Percentiles rank a stretch among this genome's conserved stretches.
phyloP scores from a whole-genome alignment of 2,113 vertebrate species.

The Piaya cayana region DNA sequence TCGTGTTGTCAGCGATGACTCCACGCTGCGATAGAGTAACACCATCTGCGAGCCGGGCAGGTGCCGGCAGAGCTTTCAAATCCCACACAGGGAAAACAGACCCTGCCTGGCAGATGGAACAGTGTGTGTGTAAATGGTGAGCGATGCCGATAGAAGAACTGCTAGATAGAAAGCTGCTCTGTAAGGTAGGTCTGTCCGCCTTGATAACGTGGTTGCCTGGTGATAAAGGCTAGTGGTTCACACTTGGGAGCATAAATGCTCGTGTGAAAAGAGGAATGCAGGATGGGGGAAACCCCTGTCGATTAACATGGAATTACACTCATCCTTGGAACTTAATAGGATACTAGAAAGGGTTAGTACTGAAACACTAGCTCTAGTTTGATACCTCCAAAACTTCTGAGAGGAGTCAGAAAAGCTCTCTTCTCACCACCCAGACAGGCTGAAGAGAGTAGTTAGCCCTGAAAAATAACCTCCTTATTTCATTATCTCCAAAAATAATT shows the following conservation, averaged over 20 bases:
- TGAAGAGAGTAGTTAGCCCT: background rate
- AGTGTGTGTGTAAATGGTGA: background rate
- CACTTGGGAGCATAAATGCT: background rate
- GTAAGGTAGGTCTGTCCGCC: background rate
- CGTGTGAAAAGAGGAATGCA: background rate
- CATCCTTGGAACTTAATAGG: background rate
- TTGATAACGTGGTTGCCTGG: background rate
- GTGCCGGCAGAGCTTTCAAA: slow-evolving; percentile 6
- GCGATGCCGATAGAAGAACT: background rate
- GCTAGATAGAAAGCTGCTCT: background rate
- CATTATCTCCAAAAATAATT: background rate
- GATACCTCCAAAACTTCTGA: background rate
- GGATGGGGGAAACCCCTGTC: background rate
- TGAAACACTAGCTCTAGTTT: background rate
- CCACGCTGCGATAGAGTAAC: background rate
- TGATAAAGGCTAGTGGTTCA: slow-evolving; percentile 4
- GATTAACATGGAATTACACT: background rate
- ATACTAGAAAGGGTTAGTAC: background rate
- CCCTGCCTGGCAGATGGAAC: slow-evolving; percentile 26
- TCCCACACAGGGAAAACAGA: background rate
- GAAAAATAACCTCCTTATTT: background rate
- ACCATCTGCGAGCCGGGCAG: slow-evolving; percentile 34
- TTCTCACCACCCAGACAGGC: background rate
- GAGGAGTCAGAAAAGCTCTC: background rate
- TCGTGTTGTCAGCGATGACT: background rate